Evolutionary conservation across 2,888 invertebrate species (phyloP).

Genomic region (Cantharis nigra): DNA sequence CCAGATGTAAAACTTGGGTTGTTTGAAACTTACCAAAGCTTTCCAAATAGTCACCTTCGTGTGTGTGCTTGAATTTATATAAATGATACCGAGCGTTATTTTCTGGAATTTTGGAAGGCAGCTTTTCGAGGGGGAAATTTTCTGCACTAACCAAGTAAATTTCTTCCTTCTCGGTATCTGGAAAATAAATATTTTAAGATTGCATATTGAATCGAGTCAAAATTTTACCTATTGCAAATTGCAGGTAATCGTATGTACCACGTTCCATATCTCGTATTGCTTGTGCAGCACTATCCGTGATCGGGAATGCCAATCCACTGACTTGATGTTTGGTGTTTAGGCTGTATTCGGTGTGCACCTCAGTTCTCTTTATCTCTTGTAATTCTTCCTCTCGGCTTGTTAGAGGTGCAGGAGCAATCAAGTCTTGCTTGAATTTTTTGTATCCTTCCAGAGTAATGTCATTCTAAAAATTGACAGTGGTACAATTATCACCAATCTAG

Average conservation of each 20-base stretch:
- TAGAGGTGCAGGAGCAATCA: slow-evolving; percentile 86
- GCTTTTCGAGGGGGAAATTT: slow-evolving; percentile 67
- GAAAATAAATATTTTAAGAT: slow-evolving; percentile 24
- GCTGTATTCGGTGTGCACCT: slow-evolving; percentile 72
- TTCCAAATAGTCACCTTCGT: slow-evolving; percentile 89
- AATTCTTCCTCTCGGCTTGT: slow-evolving; percentile 87
- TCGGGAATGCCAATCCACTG: slow-evolving; percentile 88
- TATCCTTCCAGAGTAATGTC: slow-evolving; percentile 85
- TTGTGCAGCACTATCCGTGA: slow-evolving; percentile 77
- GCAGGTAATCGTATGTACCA: slow-evolving; percentile 85
- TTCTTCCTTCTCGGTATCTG: slow-evolving; percentile 84
- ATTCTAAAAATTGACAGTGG: background rate
- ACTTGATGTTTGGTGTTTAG: slow-evolving; percentile 86
- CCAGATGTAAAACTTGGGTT: background rate
- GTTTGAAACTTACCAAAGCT: slow-evolving; percentile 68
- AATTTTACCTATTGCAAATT: slow-evolving; percentile 77
- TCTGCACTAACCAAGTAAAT: slow-evolving; percentile 81
- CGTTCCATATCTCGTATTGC: slow-evolving; percentile 75
- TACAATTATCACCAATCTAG: background rate
- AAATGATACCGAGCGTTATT: slow-evolving; percentile 91
- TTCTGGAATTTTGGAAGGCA: slow-evolving; percentile 80
- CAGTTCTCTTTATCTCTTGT: slow-evolving; percentile 74
- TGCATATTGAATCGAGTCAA: background rate
- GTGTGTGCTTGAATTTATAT: slow-evolving; percentile 87
- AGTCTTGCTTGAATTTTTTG: slow-evolving; percentile 74